These are phyloP conservation scores for Betta splendens DNA, from an alignment of 2,797 vertebrate species.

Conservation along the genomic window DNA sequence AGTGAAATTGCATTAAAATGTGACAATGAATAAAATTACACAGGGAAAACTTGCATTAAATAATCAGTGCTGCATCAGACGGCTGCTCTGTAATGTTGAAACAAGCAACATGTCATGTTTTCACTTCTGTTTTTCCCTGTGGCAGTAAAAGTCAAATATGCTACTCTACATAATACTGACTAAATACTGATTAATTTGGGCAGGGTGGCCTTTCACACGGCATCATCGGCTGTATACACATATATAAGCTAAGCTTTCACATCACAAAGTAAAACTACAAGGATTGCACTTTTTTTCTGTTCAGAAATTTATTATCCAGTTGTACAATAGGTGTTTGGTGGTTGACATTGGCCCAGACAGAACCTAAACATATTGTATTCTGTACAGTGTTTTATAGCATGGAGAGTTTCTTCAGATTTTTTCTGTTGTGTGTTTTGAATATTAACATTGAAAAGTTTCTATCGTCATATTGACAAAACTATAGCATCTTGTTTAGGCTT, in stretches of 20 bases:
- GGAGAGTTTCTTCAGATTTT: conserved; percentile 9
- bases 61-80: not conserved
- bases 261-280: not conserved
- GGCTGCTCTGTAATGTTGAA: not conserved
- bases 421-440: conserved; percentile 12
- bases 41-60: not conserved
- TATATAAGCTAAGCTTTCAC: not conserved
- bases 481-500: not conserved
- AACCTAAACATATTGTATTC: too few relatives aligned
- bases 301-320: conserved; percentile 22
- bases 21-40: not conserved
- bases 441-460: not conserved
- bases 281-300: not conserved
- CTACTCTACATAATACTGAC: too few relatives aligned
- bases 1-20: not conserved
- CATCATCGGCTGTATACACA: not conserved
- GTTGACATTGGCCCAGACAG: conserved; percentile 2
- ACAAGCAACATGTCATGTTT: not conserved
- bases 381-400: not conserved
- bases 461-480: conserved; percentile 5
- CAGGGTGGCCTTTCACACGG: not conserved
- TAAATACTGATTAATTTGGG: not conserved
- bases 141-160: not conserved
- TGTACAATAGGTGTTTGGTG: not conserved
- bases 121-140: not conserved